Conservation (phyloP, 2,113 vertebrate genomes). For the Willisornis vidua region DNA sequence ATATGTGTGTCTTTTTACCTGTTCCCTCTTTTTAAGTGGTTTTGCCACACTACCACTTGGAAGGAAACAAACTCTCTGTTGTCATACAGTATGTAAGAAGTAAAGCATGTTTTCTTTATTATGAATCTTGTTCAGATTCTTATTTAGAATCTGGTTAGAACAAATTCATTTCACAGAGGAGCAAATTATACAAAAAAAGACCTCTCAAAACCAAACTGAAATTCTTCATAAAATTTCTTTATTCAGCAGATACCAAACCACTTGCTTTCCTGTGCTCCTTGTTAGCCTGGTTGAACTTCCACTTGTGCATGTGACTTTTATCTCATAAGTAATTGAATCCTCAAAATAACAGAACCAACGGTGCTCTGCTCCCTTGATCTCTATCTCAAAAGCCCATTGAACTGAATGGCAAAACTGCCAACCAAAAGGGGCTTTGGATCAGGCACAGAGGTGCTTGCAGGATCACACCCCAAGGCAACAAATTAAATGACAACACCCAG, state of each 20-base stretch:
- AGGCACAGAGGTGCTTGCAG: neutral
- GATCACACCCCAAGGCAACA: neutral
- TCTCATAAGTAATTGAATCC: neutral
- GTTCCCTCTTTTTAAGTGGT: neutral
- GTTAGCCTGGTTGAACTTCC: neutral
- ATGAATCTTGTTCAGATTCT: neutral
- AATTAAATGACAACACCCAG: neutral
- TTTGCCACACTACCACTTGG: neutral
- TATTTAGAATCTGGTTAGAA: neutral
- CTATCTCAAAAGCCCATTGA: neutral
- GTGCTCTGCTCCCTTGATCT: neutral
- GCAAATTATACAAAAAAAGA: neutral
- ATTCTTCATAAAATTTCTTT: neutral
- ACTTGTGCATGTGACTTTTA: neutral
- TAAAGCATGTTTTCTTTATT: neutral
- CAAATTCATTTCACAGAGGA: neutral
- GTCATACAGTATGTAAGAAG: neutral
- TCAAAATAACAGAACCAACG: neutral
- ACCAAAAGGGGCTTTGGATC: neutral
- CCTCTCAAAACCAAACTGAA: neutral
- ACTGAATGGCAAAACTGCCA: neutral
- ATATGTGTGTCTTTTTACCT: neutral
- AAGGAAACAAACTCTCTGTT: constrained; percentile 24
- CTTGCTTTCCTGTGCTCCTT: neutral
- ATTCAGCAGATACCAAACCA: neutral